Evolutionary conservation across 2,888 invertebrate genomes (phyloP).

Genomic region (Lacanobia oleracea): DNA sequence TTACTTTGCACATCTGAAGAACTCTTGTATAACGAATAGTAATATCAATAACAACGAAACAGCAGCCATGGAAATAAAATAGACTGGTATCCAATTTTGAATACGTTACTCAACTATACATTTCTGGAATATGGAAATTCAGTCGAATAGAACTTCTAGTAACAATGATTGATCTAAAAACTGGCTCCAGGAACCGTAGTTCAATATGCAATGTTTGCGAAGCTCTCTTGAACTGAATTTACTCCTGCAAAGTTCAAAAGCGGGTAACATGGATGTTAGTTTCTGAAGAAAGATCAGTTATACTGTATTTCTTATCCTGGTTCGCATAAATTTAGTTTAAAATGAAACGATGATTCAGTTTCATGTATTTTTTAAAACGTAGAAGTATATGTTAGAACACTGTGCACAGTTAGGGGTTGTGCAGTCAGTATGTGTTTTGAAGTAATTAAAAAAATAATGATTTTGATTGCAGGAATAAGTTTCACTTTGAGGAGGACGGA

Average conservation of each 20-base stretch:
- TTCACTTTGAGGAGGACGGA: too few relatives aligned
- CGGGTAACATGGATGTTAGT: slow-evolving; percentile 32
- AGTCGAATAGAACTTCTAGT: slow-evolving; percentile 34
- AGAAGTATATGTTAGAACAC: neutral
- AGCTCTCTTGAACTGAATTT: slow-evolving; percentile 49
- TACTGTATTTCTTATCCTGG: slow-evolving; percentile 6
- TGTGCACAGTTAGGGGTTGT: neutral
- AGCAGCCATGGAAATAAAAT: slow-evolving; percentile 8
- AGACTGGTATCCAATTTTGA: slow-evolving; percentile 5
- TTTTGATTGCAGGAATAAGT: too few relatives aligned
- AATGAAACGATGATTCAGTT: neutral
- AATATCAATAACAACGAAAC: neutral
- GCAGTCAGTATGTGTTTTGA: too few relatives aligned
- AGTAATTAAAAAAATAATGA: too few relatives aligned
- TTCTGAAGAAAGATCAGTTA: slow-evolving; percentile 24
- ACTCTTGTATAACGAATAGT: neutral
- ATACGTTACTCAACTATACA: slow-evolving; percentile 5
- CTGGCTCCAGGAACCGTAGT: slow-evolving; percentile 44
- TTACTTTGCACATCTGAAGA: too few relatives aligned
- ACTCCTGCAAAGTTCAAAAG: slow-evolving; percentile 49
- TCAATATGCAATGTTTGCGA: slow-evolving; percentile 54
- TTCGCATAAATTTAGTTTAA: neutral
- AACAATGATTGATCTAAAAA: slow-evolving; percentile 62
- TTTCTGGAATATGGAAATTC: slow-evolving; percentile 41
- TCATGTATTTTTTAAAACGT: neutral